Evolutionary conservation across 1,140 invertebrate species (phyloP).

Genomic region (Proales similis): DNA sequence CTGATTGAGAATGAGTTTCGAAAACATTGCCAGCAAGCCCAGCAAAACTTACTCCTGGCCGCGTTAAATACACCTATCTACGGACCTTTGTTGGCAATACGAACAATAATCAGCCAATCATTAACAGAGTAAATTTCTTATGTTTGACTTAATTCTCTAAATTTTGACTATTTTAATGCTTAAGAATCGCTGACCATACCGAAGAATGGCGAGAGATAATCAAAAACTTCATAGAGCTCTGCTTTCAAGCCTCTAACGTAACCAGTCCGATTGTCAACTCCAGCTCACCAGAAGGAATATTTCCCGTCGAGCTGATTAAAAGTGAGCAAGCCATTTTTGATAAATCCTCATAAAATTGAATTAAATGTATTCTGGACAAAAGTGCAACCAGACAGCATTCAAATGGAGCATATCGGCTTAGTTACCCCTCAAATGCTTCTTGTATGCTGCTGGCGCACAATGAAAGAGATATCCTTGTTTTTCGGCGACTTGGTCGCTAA

Average conservation of each 20-base stretch:
- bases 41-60: conserved; percentile 10
- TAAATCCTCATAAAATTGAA: no score
- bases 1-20: conserved; percentile 13
- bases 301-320: conserved; percentile 23
- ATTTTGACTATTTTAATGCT: background rate
- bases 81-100: conserved; percentile 15
- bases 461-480: conserved; percentile 64
- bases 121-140: conserved; percentile 19
- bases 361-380: no score
- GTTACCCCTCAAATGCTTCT: conserved; percentile 56
- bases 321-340: background rate
- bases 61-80: conserved; percentile 19
- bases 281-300: conserved; percentile 33
- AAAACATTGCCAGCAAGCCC: background rate
- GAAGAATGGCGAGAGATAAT: conserved; percentile 14
- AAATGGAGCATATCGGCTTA: background rate
- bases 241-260: conserved; percentile 15
- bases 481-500: conserved; percentile 55
- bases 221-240: conserved; percentile 15
- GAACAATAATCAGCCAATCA: conserved; percentile 12
- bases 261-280: conserved; percentile 35
- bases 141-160: background rate
- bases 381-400: background rate
- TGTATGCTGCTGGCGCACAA: conserved; percentile 77
- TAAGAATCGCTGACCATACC: background rate